These are phyloP conservation scores for Platyura marginata DNA, from an alignment of 1,140 invertebrate species.

Conservation along the genomic window DNA sequence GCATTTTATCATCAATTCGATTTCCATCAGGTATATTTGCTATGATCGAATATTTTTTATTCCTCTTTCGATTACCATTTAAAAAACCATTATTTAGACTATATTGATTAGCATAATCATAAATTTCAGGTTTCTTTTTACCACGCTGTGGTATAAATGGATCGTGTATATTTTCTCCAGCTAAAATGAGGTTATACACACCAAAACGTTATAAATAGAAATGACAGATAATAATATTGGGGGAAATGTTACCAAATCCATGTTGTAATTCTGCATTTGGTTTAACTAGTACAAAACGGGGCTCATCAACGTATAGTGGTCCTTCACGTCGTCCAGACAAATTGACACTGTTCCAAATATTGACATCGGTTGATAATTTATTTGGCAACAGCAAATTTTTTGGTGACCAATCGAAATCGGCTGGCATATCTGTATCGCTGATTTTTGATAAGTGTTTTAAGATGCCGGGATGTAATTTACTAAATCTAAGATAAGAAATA, in stretches of 20 bases:
- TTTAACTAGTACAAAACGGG: slow-evolving; percentile 15
- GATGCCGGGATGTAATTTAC: too few relatives aligned
- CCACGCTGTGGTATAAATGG: not conserved
- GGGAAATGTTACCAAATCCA: too few relatives aligned
- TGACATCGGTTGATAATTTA: slow-evolving; percentile 10
- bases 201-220: not conserved
- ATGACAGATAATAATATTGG: not conserved
- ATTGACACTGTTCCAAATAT: slow-evolving; percentile 19
- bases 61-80: not conserved
- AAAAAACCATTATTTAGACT: not conserved
- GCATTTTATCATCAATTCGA: not conserved
- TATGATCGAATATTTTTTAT: not conserved
- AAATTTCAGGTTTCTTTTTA: not conserved
- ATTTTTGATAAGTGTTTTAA: too few relatives aligned
- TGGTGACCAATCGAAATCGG: not conserved
- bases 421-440: too few relatives aligned
- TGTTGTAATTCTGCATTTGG: not conserved
- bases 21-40: not conserved
- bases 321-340: slow-evolving; percentile 18
- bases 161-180: too few relatives aligned
- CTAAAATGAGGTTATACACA: not conserved
- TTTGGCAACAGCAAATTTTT: not conserved
- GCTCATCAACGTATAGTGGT: slow-evolving; percentile 19
- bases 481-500: too few relatives aligned
- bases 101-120: not conserved